phyloP scores from a whole-genome alignment of 2,888 invertebrate species.

The Phyllotreta cruciferae region DNA sequence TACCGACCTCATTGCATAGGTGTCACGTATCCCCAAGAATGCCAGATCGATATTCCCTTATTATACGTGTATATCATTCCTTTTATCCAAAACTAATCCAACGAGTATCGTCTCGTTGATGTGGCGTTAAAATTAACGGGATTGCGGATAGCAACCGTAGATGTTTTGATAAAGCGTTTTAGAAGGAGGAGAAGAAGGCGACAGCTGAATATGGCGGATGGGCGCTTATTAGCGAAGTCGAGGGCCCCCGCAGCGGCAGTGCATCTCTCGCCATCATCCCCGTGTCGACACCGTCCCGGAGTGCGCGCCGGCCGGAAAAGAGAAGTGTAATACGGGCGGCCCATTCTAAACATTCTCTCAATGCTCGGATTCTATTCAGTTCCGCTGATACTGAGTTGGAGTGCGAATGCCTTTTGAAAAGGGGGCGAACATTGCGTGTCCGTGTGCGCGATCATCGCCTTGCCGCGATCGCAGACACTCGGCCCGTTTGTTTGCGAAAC shows the following conservation, averaged over 20 bases:
- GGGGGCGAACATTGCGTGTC: slow-evolving; percentile 30
- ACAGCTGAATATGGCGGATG: slow-evolving; percentile 54
- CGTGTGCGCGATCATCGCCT: slow-evolving; percentile 18
- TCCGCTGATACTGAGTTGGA: slow-evolving; percentile 49
- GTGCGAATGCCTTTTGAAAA: slow-evolving; percentile 46
- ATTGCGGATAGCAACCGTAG: neutral
- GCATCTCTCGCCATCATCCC: slow-evolving; percentile 45
- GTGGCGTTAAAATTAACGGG: neutral
- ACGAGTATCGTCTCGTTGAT: neutral
- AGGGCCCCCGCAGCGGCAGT: slow-evolving; percentile 44
- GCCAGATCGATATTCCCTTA: slow-evolving; percentile 7
- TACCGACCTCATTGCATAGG: slow-evolving; percentile 9
- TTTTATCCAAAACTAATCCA: too few species aligned
- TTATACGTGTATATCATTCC: neutral
- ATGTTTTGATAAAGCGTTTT: slow-evolving; percentile 13
- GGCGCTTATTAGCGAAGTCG: slow-evolving; percentile 52
- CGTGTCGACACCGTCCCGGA: slow-evolving; percentile 19
- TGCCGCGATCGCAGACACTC: slow-evolving; percentile 14
- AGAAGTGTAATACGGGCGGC: neutral
- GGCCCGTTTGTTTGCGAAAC: neutral
- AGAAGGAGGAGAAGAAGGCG: slow-evolving; percentile 48
- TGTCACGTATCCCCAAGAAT: neutral
- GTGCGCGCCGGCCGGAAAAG: neutral
- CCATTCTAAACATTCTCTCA: slow-evolving; percentile 29
- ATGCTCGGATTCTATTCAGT: slow-evolving; percentile 43